Evolutionary conservation across 2,888 invertebrate genomes (phyloP).

Genomic region (Amphipoea lucens): DNA sequence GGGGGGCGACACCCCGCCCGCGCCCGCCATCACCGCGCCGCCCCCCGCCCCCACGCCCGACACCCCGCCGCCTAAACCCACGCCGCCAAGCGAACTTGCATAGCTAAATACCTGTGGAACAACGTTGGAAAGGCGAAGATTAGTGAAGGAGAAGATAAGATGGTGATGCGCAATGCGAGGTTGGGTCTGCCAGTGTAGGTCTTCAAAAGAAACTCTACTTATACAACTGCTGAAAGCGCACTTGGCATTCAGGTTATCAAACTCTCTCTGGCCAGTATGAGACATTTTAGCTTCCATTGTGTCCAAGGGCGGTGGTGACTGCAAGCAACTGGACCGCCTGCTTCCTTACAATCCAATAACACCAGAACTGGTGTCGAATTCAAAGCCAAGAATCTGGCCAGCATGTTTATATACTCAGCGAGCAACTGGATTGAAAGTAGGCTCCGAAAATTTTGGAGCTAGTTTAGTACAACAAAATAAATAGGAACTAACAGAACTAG

Average conservation of each 20-base stretch:
- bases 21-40: conserved; percentile 78
- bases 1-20: conserved; percentile 82
- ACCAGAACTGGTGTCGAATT: neutral
- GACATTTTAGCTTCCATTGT: neutral
- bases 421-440: neutral
- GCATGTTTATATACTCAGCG: neutral
- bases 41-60: conserved; percentile 76
- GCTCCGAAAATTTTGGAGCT: neutral
- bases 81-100: conserved; percentile 94
- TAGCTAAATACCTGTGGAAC: conserved; percentile 96
- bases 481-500: neutral
- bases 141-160: neutral
- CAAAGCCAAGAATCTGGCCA: neutral
- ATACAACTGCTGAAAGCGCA: neutral
- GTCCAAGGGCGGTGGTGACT: neutral
- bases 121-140: neutral
- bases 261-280: neutral
- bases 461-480: neutral
- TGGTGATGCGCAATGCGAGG: neutral
- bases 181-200: neutral
- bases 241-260: neutral
- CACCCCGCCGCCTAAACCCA: conserved; percentile 87
- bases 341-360: neutral
- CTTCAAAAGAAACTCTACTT: neutral
- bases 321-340: neutral